Evolutionary conservation across 2,113 vertebrate species (phyloP), one percentile per base, ranked within the genome.

Genomic region (Archocentrus centrarchus): DNA sequence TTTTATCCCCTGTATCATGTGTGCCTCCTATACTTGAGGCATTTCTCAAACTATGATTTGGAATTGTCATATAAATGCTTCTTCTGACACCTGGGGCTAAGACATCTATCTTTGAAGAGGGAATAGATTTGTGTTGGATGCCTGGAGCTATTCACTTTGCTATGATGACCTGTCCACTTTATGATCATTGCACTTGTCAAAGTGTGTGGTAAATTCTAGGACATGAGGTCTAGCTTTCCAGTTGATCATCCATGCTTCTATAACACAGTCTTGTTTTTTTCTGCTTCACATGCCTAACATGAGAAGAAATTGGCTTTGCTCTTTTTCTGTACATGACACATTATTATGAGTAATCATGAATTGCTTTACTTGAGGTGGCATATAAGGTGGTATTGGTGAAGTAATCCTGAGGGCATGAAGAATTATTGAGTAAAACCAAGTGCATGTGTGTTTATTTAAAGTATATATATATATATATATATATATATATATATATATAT

Each of bases 1-100:
- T 63, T 78, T 24, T 82, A 70, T 75, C 47, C 37, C 50, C 53
- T 47, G 37, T 62, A 24, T 77, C 66, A 58, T 30, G 8, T 53
- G 53, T 83, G 73, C 62, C 78, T 81, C 81, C 73, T 77, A 41
- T 63, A 87, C 83, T 84, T 81, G 79, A 88, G 77, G 79, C 77
- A 75, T 85, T 86, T 88, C 87, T 66, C 77, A 41, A 32, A 47
- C 86, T 86, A 62, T 76, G 82, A 89, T 88, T 81, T 86, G 35
- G 77, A 84, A 88, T 85, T 81, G 85, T 92, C 82, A 90, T 79
- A 75, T 87, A 87, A 87, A 91, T 86, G 83, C 55, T 81, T 85
- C 88, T 87, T 79, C 79, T 90, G 81, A 90, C 85, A 88, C 63
- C 73, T 61, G 37, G 79, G 84, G 80, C 78, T 47, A n/a, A 30